Percentiles rank a stretch among this genome's conserved stretches.
Conservation (phyloP, 2,888 invertebrate genomes). For the Cenopis cana region DNA sequence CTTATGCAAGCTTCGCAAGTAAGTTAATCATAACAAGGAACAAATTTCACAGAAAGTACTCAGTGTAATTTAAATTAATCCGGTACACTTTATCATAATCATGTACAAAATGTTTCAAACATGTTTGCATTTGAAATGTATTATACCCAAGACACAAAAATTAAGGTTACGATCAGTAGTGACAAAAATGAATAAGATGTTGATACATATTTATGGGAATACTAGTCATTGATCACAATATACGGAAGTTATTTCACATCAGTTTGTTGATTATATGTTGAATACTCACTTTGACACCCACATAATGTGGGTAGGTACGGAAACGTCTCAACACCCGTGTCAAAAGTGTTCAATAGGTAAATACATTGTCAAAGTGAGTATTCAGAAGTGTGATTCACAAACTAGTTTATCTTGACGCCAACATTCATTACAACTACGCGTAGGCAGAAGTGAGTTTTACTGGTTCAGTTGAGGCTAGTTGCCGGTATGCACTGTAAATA, state of each 20-base stretch:
- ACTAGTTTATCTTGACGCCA: background rate
- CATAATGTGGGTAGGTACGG: constrained; percentile 34
- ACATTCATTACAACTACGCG: background rate
- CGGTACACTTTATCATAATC: constrained; percentile 1
- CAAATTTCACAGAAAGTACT: constrained; percentile 37
- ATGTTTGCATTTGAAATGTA: constrained; percentile 11
- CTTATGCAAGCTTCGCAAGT: constrained; percentile 39
- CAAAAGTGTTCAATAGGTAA: constrained; percentile 38
- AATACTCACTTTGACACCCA: too few species aligned
- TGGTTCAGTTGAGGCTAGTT: background rate
- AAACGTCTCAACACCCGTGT: constrained; percentile 19
- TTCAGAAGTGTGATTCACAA: constrained; percentile 6
- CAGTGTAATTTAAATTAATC: constrained; percentile 31
- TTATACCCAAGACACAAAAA: too few species aligned
- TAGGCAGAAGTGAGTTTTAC: background rate
- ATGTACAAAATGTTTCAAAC: background rate
- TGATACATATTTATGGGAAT: background rate
- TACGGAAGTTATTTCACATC: constrained; percentile 1
- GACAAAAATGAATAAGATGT: too few species aligned
- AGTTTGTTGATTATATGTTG: too few species aligned
- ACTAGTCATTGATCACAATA: background rate
- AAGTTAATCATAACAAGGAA: constrained; percentile 43
- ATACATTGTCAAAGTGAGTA: constrained; percentile 30
- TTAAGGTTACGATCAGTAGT: too few species aligned
- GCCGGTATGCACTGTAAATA: too few species aligned